Conservation (phyloP, 2,888 invertebrate species). For the Lymantria dispar region DNA sequence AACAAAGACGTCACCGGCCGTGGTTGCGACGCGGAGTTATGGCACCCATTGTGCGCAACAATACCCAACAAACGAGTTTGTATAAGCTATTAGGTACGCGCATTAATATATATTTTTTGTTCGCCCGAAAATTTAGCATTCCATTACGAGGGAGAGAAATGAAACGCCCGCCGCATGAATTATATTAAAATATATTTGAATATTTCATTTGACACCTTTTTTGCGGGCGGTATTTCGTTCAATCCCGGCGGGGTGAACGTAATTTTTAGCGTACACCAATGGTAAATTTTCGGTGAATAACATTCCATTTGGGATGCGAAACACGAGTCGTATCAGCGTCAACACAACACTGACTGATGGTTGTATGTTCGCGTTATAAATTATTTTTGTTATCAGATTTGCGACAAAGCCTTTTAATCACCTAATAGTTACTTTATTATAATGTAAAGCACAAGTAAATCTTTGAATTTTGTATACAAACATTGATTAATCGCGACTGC, state of each 20-base stretch:
- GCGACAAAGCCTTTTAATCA: slow-evolving; percentile 37
- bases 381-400: slow-evolving; percentile 66
- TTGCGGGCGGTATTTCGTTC: slow-evolving; percentile 79
- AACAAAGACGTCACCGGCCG: slow-evolving; percentile 83
- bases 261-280: slow-evolving; percentile 79
- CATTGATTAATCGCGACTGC: no score
- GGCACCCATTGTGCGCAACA: slow-evolving; percentile 82
- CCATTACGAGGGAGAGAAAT: slow-evolving; percentile 83
- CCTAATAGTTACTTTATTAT: no score
- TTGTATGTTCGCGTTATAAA: slow-evolving; percentile 62
- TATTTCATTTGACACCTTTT: slow-evolving; percentile 83
- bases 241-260: slow-evolving; percentile 73
- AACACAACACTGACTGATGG: slow-evolving; percentile 76
- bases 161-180: slow-evolving; percentile 83
- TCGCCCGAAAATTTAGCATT: slow-evolving; percentile 82
- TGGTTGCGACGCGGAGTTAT: slow-evolving; percentile 82
- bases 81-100: slow-evolving; percentile 83
- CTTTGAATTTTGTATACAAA: no score
- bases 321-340: slow-evolving; percentile 78
- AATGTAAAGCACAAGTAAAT: no score
- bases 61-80: slow-evolving; percentile 83
- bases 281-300: slow-evolving; percentile 77
- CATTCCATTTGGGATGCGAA: slow-evolving; percentile 79
- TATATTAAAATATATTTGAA: slow-evolving; percentile 83
- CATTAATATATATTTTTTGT: slow-evolving; percentile 83